Evolutionary conservation across 2,888 invertebrate genomes (phyloP).

Genomic region (Chrysina gloriosa): DNA sequence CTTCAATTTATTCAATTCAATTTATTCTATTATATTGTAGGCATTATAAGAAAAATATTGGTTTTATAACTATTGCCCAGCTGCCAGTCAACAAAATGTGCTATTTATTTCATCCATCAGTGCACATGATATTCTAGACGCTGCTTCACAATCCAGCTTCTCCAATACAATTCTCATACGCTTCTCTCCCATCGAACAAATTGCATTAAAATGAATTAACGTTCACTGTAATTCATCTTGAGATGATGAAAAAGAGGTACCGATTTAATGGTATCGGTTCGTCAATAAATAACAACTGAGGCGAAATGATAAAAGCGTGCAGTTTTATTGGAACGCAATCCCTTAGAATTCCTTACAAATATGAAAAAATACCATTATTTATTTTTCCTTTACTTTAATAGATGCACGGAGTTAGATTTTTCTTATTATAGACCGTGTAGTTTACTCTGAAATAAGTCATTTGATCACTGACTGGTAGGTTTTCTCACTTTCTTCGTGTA

Average conservation of each 20-base stretch:
- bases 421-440: no score
- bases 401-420: not conserved
- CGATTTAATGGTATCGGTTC: constrained; percentile 34
- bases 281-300: constrained; percentile 30
- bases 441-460: no score
- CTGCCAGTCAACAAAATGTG: not conserved
- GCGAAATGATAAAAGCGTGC: constrained; percentile 34
- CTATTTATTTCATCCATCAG: constrained; percentile 17
- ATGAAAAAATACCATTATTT: not conserved
- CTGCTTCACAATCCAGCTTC: constrained; percentile 12
- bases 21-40: no score
- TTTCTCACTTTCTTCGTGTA: no score
- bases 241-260: constrained; percentile 31
- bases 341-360: not conserved
- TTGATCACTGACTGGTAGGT: no score
- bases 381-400: not conserved
- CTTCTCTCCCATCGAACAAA: constrained; percentile 25
- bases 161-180: constrained; percentile 17
- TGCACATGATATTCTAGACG: constrained; percentile 12
- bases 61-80: not conserved
- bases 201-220: constrained; percentile 37
- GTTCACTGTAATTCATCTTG: constrained; percentile 36
- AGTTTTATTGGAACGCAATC: constrained; percentile 30
- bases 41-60: not conserved
- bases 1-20: no score